Base-by-base conservation (phyloP, 2,888 invertebrate species). In the Polydrusus pterygomalis region DNA sequence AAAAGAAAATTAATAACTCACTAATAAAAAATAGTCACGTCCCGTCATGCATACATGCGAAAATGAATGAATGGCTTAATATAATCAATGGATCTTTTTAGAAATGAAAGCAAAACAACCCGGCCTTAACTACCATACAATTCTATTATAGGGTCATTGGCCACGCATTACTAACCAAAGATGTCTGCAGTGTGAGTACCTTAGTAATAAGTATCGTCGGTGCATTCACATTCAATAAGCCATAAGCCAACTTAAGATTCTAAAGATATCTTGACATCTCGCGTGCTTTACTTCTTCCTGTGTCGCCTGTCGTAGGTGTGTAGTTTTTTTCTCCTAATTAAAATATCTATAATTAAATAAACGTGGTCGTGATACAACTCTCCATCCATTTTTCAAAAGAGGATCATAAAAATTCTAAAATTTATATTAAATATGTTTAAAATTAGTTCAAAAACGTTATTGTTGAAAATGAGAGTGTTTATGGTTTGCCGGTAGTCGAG, bases 81-180 rank as follows among this genome's bases (percentile, higher is more conserved):
- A 34, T 34, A 34, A 74, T 74, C 68, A 62, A 68, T 74, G 69
- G 54, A 69, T 49, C 25, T 8, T 60, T 65, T 56, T 15, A 60
- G 54, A 74, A 70, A 74, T 47, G 70, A 74, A 70, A 70, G 58
- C 54, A 70, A 74, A 70, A 70, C 38, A 49, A 68, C 47, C 68
- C 45, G 49, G 63, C 62, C 69, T 62, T 74, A 68, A 67, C 70
- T 69, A 75, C 83, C 83, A 68, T n/a, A 68, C 73, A 68, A 62
- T 67, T 74, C 84, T 84, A 84, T 83, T 80, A 84, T 82, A 83
- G 82, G 85, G 85, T 85, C 85, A 84, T 83, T 83, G 85, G 81
- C 85, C 84, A 83, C 83, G 82, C 82, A 84, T 80, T 82, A 82
- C 82, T 77, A 79, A 80, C 82, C 82, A 82, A 82, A 83, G 79